Conservation (phyloP, 2,888 invertebrate genomes). For the Trachelus troglodyta region DNA sequence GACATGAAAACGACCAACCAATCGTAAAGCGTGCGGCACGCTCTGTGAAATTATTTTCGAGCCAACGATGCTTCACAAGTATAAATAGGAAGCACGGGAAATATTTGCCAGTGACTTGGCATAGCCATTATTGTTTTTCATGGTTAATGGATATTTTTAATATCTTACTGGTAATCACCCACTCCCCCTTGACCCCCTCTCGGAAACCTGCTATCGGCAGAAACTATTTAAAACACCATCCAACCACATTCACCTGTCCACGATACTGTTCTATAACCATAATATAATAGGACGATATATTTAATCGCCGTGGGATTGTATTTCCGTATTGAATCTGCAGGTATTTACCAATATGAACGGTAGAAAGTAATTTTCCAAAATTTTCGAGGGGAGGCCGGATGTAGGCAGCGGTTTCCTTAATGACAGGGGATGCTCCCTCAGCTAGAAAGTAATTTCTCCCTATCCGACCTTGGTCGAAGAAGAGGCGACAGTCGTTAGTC, state of each 20-base stretch:
- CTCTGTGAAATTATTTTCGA: not conserved
- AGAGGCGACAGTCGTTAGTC: not conserved
- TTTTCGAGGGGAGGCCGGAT: conserved; percentile 17
- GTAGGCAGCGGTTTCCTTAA: conserved; percentile 19
- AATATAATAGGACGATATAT: not conserved
- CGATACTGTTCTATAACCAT: not conserved
- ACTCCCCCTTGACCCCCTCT: not conserved
- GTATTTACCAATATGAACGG: not conserved
- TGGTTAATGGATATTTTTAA: not conserved
- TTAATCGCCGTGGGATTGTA: not conserved
- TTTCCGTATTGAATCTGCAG: not conserved
- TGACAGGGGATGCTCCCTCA: conserved; percentile 21
- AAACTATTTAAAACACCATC: not conserved
- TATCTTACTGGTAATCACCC: not conserved
- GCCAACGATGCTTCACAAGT: not conserved
- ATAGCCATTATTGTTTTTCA: not conserved
- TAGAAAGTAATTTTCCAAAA: not conserved
- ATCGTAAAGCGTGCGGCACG: not conserved
- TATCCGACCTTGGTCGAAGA: conserved; percentile 10
- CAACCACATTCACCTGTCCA: not conserved
- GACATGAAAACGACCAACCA: not conserved
- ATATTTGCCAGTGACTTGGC: not conserved
- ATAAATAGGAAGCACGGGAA: not conserved
- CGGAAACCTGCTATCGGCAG: not conserved
- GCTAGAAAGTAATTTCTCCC: conserved; percentile 8